These are phyloP conservation scores for Chloropsis hardwickii DNA, from an alignment of 2,113 vertebrate species.

Conservation along the genomic window DNA sequence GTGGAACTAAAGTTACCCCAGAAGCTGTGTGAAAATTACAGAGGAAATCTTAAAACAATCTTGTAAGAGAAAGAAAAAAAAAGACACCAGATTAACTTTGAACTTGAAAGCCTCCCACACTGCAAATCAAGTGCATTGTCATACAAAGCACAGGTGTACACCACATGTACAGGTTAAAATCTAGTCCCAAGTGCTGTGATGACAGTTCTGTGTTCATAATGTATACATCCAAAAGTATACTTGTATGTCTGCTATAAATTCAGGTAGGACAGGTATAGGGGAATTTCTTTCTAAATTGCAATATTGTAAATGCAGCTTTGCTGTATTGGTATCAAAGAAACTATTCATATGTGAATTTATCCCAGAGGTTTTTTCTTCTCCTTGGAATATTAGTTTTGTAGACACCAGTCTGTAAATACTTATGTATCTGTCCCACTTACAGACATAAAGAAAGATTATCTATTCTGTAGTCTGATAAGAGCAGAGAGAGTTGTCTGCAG, in stretches of 20 bases:
- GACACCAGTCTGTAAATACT: not conserved
- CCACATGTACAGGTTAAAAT: conserved; percentile 59
- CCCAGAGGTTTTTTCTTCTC: not conserved
- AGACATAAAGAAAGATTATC: not conserved
- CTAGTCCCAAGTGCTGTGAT: not conserved
- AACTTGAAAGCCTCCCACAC: conserved; percentile 40
- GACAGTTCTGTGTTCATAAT: conserved; percentile 38
- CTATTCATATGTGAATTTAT: not conserved
- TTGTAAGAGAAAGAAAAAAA: conserved; percentile 43
- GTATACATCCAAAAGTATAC: not conserved
- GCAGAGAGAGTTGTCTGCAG: not conserved
- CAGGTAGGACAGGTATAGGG: not conserved
- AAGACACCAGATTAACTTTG: conserved; percentile 53
- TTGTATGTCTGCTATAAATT: conserved; percentile 41
- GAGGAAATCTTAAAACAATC: conserved; percentile 26
- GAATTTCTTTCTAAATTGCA: not conserved
- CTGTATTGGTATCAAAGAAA: not conserved
- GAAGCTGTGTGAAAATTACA: conserved; percentile 29
- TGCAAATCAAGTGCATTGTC: conserved; percentile 44
- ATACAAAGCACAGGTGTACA: conserved; percentile 53
- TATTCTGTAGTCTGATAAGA: not conserved
- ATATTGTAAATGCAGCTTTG: not conserved
- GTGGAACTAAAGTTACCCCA: not conserved
- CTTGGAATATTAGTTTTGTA: not conserved
- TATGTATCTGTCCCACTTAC: not conserved